Percentiles rank a stretch among this genome's conserved stretches.
phyloP scores from a whole-genome alignment of 2,888 invertebrate genomes.

The Myopa testacea region DNA sequence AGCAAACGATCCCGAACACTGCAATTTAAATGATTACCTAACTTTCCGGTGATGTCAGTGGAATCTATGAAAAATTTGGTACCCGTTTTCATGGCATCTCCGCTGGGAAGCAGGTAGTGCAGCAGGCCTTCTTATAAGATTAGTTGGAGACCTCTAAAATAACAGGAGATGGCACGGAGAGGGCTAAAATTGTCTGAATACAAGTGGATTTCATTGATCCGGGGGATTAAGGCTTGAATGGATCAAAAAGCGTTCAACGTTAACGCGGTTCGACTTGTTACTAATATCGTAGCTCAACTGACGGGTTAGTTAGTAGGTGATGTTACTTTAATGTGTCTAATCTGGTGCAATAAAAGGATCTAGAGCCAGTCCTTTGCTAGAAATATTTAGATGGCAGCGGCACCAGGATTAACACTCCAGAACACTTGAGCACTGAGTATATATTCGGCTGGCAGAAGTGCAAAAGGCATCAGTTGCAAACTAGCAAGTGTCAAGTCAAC shows the following conservation, averaged over 20 bases:
- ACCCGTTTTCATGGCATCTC: too few species aligned
- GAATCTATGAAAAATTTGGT: too few species aligned
- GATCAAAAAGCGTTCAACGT: constrained; percentile 14
- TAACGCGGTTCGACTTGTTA: background rate
- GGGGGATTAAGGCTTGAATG: background rate
- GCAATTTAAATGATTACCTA: too few species aligned
- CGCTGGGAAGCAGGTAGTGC: too few species aligned
- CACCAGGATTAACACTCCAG: background rate
- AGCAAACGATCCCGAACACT: too few species aligned
- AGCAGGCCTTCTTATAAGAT: too few species aligned
- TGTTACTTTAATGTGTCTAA: constrained; percentile 1
- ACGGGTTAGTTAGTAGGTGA: background rate
- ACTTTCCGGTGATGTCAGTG: too few species aligned
- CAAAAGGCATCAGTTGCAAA: constrained; percentile 42
- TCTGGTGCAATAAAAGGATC: constrained; percentile 35
- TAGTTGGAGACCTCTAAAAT: too few species aligned
- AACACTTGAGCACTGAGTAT: background rate
- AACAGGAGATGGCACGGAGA: too few species aligned
- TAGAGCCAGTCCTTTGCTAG: background rate
- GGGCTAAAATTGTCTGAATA: too few species aligned
- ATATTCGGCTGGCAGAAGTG: constrained; percentile 4
- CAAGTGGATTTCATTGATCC: constrained; percentile 38
- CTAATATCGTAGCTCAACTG: too few species aligned
- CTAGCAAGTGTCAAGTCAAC: constrained; percentile 20
- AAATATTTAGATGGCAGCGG: background rate